These are phyloP conservation scores for Podabrus alpinus DNA, from an alignment of 2,888 invertebrate species.

Conservation along the genomic window DNA sequence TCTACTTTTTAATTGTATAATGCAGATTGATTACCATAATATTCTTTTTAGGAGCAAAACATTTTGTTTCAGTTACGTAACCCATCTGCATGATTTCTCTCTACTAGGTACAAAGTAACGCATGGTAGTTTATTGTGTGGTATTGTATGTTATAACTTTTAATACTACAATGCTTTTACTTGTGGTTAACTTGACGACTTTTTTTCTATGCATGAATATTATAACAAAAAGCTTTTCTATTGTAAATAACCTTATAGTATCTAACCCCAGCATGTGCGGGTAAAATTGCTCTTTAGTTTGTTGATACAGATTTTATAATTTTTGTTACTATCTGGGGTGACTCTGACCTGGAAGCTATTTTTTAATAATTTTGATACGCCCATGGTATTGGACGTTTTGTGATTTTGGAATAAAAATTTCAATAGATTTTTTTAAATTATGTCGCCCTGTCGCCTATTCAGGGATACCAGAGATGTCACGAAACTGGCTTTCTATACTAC, in stretches of 20 bases:
- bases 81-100: constrained; percentile 22
- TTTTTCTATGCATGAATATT: neutral
- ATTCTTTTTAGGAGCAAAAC: constrained; percentile 8
- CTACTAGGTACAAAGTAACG: constrained; percentile 12
- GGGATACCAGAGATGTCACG: neutral
- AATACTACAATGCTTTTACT: neutral
- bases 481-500: neutral
- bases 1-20: neutral
- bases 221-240: neutral
- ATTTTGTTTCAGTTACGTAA: constrained; percentile 27
- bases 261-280: neutral
- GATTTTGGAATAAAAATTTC: too few species aligned
- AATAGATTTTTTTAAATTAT: too few species aligned
- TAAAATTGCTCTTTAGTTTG: neutral
- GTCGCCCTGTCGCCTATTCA: neutral
- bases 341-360: too few species aligned
- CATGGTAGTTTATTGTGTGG: constrained; percentile 24
- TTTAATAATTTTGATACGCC: too few species aligned
- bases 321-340: too few species aligned
- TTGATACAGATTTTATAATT: neutral
- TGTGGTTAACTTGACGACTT: too few species aligned
- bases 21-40: neutral
- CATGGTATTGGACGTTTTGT: too few species aligned
- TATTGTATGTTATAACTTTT: constrained; percentile 20
- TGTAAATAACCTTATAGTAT: neutral